phyloP scores from a whole-genome alignment of 1,140 invertebrate genomes.

The Phortica variegata region DNA sequence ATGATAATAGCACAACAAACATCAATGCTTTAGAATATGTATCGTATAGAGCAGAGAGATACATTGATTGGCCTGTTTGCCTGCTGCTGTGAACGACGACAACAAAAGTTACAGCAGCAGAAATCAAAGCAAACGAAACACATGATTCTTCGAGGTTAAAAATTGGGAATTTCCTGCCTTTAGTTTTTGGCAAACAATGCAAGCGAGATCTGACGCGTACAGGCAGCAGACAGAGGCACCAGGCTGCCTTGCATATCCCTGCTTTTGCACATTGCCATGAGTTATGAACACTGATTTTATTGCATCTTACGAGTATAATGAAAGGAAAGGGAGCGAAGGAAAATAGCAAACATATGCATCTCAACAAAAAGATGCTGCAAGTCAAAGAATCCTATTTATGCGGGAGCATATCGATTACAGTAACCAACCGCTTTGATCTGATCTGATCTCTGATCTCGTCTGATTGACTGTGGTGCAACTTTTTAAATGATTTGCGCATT shows the following conservation, averaged over 20 bases:
- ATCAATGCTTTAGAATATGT: no score
- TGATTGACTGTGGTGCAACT: no score
- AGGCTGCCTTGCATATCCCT: no score
- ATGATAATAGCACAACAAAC: no score
- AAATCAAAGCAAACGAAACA: conserved; percentile 6
- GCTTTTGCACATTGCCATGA: conserved; percentile 54
- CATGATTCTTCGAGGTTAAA: no score
- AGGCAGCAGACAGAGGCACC: no score
- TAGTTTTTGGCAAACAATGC: conserved; percentile 33
- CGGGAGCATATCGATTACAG: conserved; percentile 48
- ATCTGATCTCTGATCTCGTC: neutral
- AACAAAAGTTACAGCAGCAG: conserved; percentile 18
- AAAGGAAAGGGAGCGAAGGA: no score
- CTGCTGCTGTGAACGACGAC: no score
- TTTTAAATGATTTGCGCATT: conserved; percentile 40
- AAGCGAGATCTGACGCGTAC: conserved; percentile 15
- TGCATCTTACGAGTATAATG: conserved; percentile 18
- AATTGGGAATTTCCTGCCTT: conserved; percentile 17
- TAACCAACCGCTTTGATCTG: conserved; percentile 1
- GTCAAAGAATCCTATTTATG: no score
- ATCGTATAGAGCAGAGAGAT: no score
- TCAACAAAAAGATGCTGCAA: conserved; percentile 12
- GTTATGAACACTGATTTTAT: conserved; percentile 35
- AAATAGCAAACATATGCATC: no score
- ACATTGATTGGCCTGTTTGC: no score